Base-by-base conservation (phyloP, 2,113 vertebrate species). In the Hypocryptadius cinnamomeus region DNA sequence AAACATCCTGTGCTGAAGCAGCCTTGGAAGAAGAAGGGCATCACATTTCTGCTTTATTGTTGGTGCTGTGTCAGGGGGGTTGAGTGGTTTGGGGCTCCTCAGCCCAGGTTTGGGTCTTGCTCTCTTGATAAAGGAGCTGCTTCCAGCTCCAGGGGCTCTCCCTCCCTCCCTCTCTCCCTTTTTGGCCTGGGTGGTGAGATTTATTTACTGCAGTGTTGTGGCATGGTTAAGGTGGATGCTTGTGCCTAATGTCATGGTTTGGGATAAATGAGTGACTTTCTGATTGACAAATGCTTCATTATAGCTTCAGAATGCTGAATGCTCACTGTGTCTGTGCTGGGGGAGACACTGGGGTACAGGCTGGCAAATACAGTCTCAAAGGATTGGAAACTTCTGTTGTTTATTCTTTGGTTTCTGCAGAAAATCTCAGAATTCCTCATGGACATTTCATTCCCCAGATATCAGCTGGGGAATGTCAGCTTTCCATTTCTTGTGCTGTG, bases 301-400 rank as follows among this genome's bases (percentile, higher is more conserved):
- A 9, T 17, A 33, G 33, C 40, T 69, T 72, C 11, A 40, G 5
- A 60, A 31, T 47, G 13, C 19, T 33, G 22, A 1, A 5, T 47
- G 37, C 21, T 84, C 27, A 0, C 22, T 39, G 6, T 30, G 13
- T 31, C 24, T 60, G 24, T 70, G 3, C 3, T 59, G 28, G 24
- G 10, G 48, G 42, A 25, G 39, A 17, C 18, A 10, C 12, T 13
- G 31, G 25, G 47, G 28, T 7, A 18, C 33, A 53, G 72, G 14
- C 20, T 80, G 64, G 56, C 37, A 61, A 14, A 59, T 31, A 13
- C 18, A 64, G 15, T 21, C 12, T 42, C 48, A 24, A 39, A 17
- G 15, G 2, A 1, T 6, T 45, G 30, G 33, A 28, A 76, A 79
- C 6, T 16, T 5, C 1, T 1, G 2, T 10, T 39, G 53, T 7